phyloP scores from a whole-genome alignment of 92 coral and sea anemone genomes.

The Pocillopora grandis region DNA sequence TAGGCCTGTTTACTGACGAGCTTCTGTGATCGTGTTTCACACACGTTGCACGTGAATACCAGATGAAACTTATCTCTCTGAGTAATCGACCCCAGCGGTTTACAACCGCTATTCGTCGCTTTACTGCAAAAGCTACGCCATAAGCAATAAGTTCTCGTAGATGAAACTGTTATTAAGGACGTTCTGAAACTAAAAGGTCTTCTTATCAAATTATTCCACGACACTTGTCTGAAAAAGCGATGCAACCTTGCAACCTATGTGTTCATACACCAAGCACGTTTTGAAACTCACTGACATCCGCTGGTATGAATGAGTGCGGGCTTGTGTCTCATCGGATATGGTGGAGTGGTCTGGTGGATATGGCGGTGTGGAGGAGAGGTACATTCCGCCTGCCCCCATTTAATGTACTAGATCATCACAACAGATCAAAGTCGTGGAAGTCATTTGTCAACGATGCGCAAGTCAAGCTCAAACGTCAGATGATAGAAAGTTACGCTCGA shows the following conservation, averaged over 20 bases:
- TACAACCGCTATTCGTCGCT: neutral
- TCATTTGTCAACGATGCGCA: slow-evolving; percentile 8
- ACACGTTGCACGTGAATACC: slow-evolving; percentile 90
- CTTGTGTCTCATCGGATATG: neutral
- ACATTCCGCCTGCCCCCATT: neutral
- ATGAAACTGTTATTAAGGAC: neutral
- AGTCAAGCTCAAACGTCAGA: slow-evolving; percentile 25
- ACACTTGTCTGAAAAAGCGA: neutral
- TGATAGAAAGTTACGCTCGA: slow-evolving; percentile 20
- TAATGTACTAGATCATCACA: neutral
- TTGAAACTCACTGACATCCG: neutral
- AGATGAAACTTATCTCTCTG: slow-evolving; percentile 62
- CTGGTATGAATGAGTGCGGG: neutral
- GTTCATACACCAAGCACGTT: neutral
- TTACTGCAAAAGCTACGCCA: slow-evolving; percentile 40
- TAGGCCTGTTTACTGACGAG: slow-evolving; percentile 90
- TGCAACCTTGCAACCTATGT: neutral
- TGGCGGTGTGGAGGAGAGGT: slow-evolving; percentile 9
- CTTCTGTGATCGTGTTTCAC: slow-evolving; percentile 81
- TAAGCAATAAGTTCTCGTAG: neutral
- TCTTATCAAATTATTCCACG: neutral
- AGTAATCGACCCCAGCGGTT: slow-evolving; percentile 41
- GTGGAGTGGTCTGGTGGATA: neutral
- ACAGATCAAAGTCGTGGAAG: neutral
- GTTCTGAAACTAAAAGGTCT: neutral